Evolutionary conservation across 2,888 invertebrate species (phyloP), one percentile per base, ranked within the genome.

Genomic region (Papilio elwesi): DNA sequence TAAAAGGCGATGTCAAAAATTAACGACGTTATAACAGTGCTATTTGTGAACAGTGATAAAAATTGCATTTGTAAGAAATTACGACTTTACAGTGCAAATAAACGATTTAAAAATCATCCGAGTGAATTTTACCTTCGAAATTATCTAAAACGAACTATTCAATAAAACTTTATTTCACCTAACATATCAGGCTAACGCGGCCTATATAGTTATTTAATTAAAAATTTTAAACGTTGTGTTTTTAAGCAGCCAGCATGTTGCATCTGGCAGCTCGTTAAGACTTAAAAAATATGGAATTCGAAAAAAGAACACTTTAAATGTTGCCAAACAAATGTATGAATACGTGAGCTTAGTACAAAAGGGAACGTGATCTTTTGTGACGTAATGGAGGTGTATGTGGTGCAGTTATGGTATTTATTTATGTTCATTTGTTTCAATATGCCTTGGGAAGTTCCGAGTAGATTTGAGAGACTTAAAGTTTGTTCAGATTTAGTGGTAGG

Each of bases 1-100:
- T 92, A 2, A 92, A 93, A 76, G 92, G 91, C 12, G 92, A 92
- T 48, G 77, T 80, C 55, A 87, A 87, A 73, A 82, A 81, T 77
- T 68, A 66, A 67, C 11, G 10, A 62, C 36, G 48, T 57, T 16
- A 67, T 66, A 15, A 16, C 43, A 65, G 16, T 49, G 65, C 9
- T 38, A 59, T 59, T n/a, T 59, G 59, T 59, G 59, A 59, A 51
- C 51, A 51, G n/a, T 51, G 36, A 55, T 36, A 36, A 36, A 57
- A 10, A 26, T 26, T 1, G 57, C 55, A 10, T n/a, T 55, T 15
- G 16, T 26, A 4, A 26, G 26, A 26, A 16, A 55, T 55, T 16
- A 10, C 26, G 26, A 55, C 16, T 52, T 52, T 9, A 43, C 43
- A 43, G 43, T 43, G 43, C 7, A 43, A 43, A 43, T 43, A 51